Evolutionary conservation across 2,888 invertebrate genomes (phyloP).

Genomic region (Synergus gifuensis): DNA sequence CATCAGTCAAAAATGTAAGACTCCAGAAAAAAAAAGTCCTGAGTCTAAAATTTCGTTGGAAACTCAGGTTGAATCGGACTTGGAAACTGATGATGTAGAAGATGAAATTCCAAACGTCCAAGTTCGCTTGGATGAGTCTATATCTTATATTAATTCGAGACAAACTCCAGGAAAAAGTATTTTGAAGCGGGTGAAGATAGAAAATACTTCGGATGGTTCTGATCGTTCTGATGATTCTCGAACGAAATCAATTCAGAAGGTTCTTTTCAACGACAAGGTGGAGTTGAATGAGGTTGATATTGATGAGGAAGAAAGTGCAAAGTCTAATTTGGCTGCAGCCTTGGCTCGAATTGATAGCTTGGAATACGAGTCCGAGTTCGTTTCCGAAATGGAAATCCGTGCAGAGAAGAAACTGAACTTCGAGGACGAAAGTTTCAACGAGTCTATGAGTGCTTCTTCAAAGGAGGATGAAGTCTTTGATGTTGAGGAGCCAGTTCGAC

Average conservation of each 20-base stretch:
- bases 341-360: constrained; percentile 60
- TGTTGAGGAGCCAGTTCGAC: neutral
- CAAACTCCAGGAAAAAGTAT: constrained; percentile 72
- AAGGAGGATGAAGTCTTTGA: neutral
- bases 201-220: constrained; percentile 16
- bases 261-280: constrained; percentile 68
- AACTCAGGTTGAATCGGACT: neutral
- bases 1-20: constrained; percentile 66
- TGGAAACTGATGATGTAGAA: neutral
- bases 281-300: constrained; percentile 55
- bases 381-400: constrained; percentile 26
- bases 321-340: constrained; percentile 52
- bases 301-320: constrained; percentile 53
- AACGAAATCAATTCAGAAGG: constrained; percentile 63
- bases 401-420: constrained; percentile 59
- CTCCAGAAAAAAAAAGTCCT: constrained; percentile 57
- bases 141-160: constrained; percentile 68
- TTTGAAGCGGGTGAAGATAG: constrained; percentile 62
- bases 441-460: neutral
- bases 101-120: neutral
- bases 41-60: neutral
- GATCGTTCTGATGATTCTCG: constrained; percentile 20
- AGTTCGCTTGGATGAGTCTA: constrained; percentile 63
- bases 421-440: constrained; percentile 54
- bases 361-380: constrained; percentile 49